A percentile compares a stretch with the other conserved stretches of the same genome.
Conservation (phyloP, 2,113 vertebrate genomes). For the Crotalus helleri region DNA sequence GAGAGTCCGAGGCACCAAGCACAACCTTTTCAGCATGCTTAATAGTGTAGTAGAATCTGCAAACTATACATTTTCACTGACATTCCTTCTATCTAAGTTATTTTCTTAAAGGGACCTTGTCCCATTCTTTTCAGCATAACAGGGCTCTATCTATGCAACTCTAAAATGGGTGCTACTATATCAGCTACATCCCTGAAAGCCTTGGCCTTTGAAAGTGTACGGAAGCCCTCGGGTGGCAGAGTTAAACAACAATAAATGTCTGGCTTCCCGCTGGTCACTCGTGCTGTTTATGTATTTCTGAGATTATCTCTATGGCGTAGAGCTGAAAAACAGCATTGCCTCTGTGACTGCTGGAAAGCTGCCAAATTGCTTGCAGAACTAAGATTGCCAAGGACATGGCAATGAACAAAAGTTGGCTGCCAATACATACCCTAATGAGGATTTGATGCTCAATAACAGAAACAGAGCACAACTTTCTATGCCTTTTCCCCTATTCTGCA, state of each 20-base stretch:
- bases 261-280: neutral
- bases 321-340: neutral
- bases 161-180: neutral
- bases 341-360: neutral
- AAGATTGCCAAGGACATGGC: neutral
- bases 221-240: neutral
- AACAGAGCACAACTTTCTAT: neutral
- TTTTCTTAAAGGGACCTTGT: neutral
- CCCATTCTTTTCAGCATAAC: neutral
- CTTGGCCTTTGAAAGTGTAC: neutral
- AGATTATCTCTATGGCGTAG: neutral
- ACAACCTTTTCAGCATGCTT: constrained; percentile 31
- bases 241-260: neutral
- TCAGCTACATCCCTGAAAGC: neutral
- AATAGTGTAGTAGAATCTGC: neutral
- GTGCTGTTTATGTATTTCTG: neutral
- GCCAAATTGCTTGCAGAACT: neutral
- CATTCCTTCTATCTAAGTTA: neutral
- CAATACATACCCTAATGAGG: neutral
- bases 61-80: neutral
- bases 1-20: neutral
- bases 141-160: neutral
- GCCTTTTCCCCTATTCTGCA: neutral
- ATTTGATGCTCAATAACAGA: neutral
- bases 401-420: neutral